phyloP scores from a whole-genome alignment of 2,888 invertebrate genomes.

The Nysson spinosus region DNA sequence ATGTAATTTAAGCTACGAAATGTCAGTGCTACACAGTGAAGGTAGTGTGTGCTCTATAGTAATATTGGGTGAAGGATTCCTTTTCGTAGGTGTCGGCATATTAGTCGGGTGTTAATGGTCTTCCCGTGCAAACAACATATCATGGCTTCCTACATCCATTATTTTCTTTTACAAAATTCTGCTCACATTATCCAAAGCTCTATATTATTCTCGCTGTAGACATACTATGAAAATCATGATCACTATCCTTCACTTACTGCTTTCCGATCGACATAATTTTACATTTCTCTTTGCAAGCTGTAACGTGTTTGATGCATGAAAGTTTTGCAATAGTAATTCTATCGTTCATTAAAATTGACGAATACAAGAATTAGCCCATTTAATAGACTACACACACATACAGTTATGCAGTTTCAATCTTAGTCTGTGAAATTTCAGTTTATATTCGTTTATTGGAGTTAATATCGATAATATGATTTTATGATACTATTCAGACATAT shows the following conservation, averaged over 20 bases:
- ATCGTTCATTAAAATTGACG: neutral
- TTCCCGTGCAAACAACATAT: conserved; percentile 46
- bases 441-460: too few species aligned
- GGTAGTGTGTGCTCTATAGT: conserved; percentile 59
- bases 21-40: conserved; percentile 49
- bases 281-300: conserved; percentile 16
- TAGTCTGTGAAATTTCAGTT: too few species aligned
- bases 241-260: conserved; percentile 25
- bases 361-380: conserved; percentile 25
- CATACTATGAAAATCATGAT: conserved; percentile 36
- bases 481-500: neutral
- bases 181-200: conserved; percentile 1
- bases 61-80: conserved; percentile 64
- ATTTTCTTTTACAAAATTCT: conserved; percentile 20
- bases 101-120: conserved; percentile 52
- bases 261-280: conserved; percentile 12
- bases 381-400: too few species aligned
- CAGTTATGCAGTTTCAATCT: too few species aligned
- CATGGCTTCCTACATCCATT: conserved; percentile 43
- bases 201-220: conserved; percentile 14
- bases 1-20: conserved; percentile 57
- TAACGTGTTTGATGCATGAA: conserved; percentile 47
- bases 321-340: conserved; percentile 24
- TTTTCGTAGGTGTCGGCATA: conserved; percentile 56
- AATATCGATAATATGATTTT: neutral